Evolutionary conservation across 2,113 vertebrate species (phyloP).

Genomic region (Verasper variegatus): DNA sequence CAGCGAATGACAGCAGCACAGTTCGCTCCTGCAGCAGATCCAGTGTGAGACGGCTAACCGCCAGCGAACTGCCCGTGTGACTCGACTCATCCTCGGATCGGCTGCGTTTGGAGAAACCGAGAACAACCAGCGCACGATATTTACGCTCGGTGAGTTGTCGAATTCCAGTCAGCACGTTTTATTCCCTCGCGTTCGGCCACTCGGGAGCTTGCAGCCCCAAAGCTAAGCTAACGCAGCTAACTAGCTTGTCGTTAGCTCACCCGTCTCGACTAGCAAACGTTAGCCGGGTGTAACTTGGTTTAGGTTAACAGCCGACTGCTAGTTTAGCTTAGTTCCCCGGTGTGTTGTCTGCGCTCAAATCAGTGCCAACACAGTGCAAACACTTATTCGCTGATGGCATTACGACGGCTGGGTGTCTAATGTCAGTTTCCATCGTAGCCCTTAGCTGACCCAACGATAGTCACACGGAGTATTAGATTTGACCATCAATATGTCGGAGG

Average conservation of each 20-base stretch:
- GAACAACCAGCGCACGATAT: conserved; percentile 9
- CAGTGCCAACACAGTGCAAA: neutral
- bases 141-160: conserved; percentile 63
- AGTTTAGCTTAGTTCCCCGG: conserved; percentile 8
- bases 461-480: conserved; percentile 7
- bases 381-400: neutral
- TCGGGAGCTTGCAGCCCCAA: conserved; percentile 27
- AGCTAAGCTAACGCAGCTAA: conserved; percentile 72
- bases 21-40: conserved; percentile 62
- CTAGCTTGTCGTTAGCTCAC: conserved; percentile 66
- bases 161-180: neutral
- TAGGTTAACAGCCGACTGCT: conserved; percentile 32
- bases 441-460: conserved; percentile 12
- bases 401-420: neutral
- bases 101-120: conserved; percentile 25
- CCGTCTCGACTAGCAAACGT: conserved; percentile 44
- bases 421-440: conserved; percentile 24
- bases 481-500: neutral
- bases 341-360: conserved; percentile 16
- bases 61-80: conserved; percentile 47
- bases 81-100: conserved; percentile 41
- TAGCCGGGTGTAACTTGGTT: conserved; percentile 50
- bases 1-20: conserved; percentile 78
- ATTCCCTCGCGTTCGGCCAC: conserved; percentile 12
- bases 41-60: conserved; percentile 61